Evolutionary conservation across 2,888 invertebrate genomes (phyloP), one percentile per base, ranked within the genome.

Genomic region (Rhyacophila evoluta): DNA sequence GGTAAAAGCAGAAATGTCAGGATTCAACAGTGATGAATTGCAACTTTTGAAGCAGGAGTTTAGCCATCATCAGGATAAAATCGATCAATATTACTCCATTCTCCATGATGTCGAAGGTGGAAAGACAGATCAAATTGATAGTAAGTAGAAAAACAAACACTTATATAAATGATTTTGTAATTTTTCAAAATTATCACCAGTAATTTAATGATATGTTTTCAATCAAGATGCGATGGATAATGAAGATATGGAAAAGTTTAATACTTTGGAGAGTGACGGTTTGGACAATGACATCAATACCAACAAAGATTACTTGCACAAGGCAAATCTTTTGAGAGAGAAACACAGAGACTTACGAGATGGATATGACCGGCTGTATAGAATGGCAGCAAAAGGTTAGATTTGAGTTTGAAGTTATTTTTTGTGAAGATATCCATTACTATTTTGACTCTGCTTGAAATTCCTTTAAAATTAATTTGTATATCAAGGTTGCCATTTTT

Each of bases 61-160:
- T 85, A 87, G 88, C 19, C 97, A 98, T 86, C 97, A 98, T 85
- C 97, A 98, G 86, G 95, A 97, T 83, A 98, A 97, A 88, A 93
- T 98, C 72, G 95, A 97, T 85, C 94, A 98, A 84, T 98, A 97
- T 85, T 95, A 96, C 86, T 92, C 93, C 67, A 86, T 98, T 78
- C 88, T 97, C 74, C 91, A 92, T 83, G 94, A 95, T 84, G 88
- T 94, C 33, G 93, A 95, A 83, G 86, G 90, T 55, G 90, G 89
- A 15, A 87, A 88, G 67, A 86, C 89, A 67, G 92, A 93, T 82
- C 89, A 89, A 37, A 91, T 91, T 85, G 92, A 93, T 86, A 95
- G 95, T 95, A 89, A 86, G 91, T 85, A 75, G 25, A 36, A 71
- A 39, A 39, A 12, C 2, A n/a, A n/a, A n/a, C n/a, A n/a, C n/a